These are phyloP conservation scores for Bellardia pandia DNA, from an alignment of 2,888 invertebrate species.

Conservation along the genomic window DNA sequence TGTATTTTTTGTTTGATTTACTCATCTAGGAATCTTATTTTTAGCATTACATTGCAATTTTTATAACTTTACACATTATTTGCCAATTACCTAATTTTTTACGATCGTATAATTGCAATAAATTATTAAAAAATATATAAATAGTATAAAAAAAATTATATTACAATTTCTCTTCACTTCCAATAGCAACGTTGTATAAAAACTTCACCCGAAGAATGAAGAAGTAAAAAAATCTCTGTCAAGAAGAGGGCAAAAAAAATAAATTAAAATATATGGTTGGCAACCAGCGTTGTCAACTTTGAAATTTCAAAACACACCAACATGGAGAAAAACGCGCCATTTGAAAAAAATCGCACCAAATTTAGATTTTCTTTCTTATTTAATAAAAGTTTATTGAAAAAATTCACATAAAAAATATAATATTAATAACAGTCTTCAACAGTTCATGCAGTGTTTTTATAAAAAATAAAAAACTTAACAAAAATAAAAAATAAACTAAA, in stretches of 20 bases:
- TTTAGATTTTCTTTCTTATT: no score
- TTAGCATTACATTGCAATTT: slow-evolving; percentile 19
- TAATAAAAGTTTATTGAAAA: no score
- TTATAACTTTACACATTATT: slow-evolving; percentile 7
- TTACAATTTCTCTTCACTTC: slow-evolving; percentile 48
- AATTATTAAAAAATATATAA: slow-evolving; percentile 39
- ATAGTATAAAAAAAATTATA: slow-evolving; percentile 37
- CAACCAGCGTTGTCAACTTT: no score
- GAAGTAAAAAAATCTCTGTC: slow-evolving; percentile 36
- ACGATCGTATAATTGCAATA: slow-evolving; percentile 32
- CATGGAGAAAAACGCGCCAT: no score
- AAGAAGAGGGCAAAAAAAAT: neutral
- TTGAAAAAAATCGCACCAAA: no score
- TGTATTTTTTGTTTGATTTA: neutral
- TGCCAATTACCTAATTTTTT: slow-evolving; percentile 64
- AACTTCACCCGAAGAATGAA: slow-evolving; percentile 56
- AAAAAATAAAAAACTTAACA: no score
- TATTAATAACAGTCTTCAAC: no score
- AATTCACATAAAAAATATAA: no score
- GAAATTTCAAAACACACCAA: no score
- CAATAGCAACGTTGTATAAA: slow-evolving; percentile 65
- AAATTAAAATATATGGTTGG: slow-evolving; percentile 5
- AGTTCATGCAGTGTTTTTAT: no score
- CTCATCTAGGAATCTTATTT: neutral
- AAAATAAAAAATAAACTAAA: no score